Percentiles rank a stretch among this genome's conserved stretches.
Evolutionary conservation across 2,113 vertebrate genomes (phyloP).

Genomic region (Elanus axillaris): DNA sequence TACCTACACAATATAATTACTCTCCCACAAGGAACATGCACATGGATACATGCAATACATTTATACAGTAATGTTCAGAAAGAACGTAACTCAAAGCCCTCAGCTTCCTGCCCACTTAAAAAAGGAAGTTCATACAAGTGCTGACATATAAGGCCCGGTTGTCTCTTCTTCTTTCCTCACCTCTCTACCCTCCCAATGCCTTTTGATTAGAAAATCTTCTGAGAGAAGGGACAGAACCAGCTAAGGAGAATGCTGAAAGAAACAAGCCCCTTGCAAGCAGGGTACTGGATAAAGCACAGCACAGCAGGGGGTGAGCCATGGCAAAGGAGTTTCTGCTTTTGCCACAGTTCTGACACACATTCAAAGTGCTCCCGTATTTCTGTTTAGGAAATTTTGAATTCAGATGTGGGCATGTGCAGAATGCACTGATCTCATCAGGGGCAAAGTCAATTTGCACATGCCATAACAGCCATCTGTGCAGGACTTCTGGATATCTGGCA

Average conservation of each 20-base stretch:
- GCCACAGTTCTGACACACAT: rapidly evolving
- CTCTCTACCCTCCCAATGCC: background rate
- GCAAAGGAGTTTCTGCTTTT: background rate
- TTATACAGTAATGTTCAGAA: background rate
- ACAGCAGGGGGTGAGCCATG: background rate
- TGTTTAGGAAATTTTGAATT: background rate
- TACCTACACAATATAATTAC: rapidly evolving
- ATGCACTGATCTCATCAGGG: background rate
- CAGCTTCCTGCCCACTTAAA: background rate
- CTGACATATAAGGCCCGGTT: background rate
- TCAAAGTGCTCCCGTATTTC: background rate
- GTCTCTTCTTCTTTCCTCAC: background rate
- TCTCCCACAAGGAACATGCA: background rate
- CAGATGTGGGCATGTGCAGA: background rate
- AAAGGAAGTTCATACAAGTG: background rate
- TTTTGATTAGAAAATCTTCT: background rate
- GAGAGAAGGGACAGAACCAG: background rate
- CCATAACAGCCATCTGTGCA: background rate
- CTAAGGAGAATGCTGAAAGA: background rate
- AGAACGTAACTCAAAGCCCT: background rate
- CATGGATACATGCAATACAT: background rate
- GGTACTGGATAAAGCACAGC: background rate
- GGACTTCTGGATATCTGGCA: background rate
- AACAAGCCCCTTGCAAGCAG: background rate
- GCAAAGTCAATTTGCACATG: background rate